Evolutionary conservation across 2,888 invertebrate genomes (phyloP), one percentile per base, ranked within the genome.

Genomic region (Noctua janthina): DNA sequence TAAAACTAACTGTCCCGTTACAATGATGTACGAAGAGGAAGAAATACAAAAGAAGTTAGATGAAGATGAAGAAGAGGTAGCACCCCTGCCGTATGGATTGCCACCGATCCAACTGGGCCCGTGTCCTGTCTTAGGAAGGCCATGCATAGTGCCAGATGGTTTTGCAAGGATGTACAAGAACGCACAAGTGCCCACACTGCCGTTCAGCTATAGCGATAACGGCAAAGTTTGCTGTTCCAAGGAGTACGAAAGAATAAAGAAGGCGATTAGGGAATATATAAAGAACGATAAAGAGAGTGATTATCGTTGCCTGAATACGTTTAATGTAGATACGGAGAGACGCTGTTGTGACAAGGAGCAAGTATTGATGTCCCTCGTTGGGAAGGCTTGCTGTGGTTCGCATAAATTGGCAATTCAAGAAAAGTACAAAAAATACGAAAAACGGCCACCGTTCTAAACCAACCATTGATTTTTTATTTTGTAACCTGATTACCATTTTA

Each of bases 151-250:
- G 2, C 95, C 96, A 23, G 96, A 97, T 81, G 97, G 97, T 35
- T 97, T 96, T 77, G 94, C 96, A 29, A 95, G 94, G 84, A 96
- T 97, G 96, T 96, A 96, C 81, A 96, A 93, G 82, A 95, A 90
- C 39, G 96, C 94, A 62, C 93, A 90, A 17, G 82, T 93, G 76
- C 93, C 96, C 62, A 79, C 93, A 2, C 89, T 90, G 76, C 96
- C 96, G 13, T 94, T 95, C 0, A 96, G 96, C 84, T 95, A 95
- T 83, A 94, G 93, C 72, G 94, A 95, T 43, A 95, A 95, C 5
- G 96, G 96, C 11, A 96, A 96, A 93, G 94, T 97, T 13, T 97
- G 97, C 85, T 97, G 97, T 88, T 96, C 97, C 1, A 96, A 95
- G 86, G 96, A 97, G 88, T 97, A 93, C 75, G 95, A 96, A 79